Evolutionary conservation across 2,888 invertebrate species (phyloP).

Genomic region (Barypeithes pellucidus): DNA sequence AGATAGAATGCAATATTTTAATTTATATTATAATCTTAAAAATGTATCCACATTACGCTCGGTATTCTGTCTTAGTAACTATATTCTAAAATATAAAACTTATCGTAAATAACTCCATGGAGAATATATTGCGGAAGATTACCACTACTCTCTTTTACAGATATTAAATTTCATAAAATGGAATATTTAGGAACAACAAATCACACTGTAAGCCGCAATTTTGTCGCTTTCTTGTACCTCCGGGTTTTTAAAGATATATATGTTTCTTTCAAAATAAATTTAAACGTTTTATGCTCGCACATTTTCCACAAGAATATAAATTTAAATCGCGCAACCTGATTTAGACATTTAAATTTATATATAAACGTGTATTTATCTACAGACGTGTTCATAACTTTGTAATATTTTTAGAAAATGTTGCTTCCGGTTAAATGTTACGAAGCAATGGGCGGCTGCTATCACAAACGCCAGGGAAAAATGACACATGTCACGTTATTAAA

Average conservation of each 20-base stretch:
- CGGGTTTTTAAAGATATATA: background rate
- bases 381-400: too few relatives aligned
- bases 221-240: background rate
- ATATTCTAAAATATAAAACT: background rate
- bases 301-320: background rate
- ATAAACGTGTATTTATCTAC: too few relatives aligned
- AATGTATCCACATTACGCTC: too few relatives aligned
- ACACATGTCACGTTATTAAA: too few relatives aligned
- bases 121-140: background rate
- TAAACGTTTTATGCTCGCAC: background rate
- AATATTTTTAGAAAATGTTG: too few relatives aligned
- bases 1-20: too few relatives aligned
- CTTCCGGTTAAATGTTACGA: too few relatives aligned
- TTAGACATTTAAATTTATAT: background rate
- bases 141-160: background rate
- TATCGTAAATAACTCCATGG: background rate
- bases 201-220: slow-evolving; percentile 9
- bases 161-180: slow-evolving; percentile 17
- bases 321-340: background rate
- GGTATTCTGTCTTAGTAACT: background rate
- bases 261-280: background rate
- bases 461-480: too few relatives aligned
- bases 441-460: too few relatives aligned
- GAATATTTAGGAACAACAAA: slow-evolving; percentile 13
- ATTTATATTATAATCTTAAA: too few relatives aligned